phyloP scores from a whole-genome alignment of 2,888 invertebrate genomes.

The Incurvaria masculella region DNA sequence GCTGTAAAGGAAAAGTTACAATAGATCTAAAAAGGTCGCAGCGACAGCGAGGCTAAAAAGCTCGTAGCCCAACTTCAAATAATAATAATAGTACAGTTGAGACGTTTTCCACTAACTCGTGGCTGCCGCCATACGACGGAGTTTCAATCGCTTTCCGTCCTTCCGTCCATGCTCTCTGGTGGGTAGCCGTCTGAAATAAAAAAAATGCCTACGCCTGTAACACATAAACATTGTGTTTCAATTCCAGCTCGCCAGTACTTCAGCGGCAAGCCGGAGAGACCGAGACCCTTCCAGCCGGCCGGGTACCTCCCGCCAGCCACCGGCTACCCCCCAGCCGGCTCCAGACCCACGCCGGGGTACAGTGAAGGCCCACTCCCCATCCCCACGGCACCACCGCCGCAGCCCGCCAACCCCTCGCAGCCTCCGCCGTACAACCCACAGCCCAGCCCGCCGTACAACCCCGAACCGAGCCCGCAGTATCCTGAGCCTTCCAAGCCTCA shows the following conservation, averaged over 20 bases:
- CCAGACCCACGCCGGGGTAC: conserved; percentile 40
- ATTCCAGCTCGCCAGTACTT: conserved; percentile 66
- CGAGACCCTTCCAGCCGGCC: conserved; percentile 64
- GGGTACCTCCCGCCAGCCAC: conserved; percentile 36
- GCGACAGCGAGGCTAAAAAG: too few species aligned
- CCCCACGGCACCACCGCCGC: conserved; percentile 23
- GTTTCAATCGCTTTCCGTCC: too few species aligned
- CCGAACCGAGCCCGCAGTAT: conserved; percentile 21
- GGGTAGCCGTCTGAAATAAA: too few species aligned
- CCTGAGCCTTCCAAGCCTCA: conserved; percentile 19
- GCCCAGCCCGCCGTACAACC: conserved; percentile 13
- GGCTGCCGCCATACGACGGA: too few species aligned
- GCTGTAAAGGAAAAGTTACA: too few species aligned
- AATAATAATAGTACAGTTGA: too few species aligned
- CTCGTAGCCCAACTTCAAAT: too few species aligned
- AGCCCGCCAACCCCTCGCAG: conserved; percentile 18
- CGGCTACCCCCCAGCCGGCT: conserved; percentile 40
- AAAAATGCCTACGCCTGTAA: too few species aligned
- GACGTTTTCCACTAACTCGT: too few species aligned
- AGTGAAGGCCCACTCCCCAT: conserved; percentile 33
- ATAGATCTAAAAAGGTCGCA: too few species aligned
- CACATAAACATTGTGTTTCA: conserved; percentile 14
- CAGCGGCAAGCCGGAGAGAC: conserved; percentile 63
- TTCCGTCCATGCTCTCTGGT: too few species aligned
- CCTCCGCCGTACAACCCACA: conserved; percentile 17